Conservation (phyloP, 1,140 invertebrate species). For the Drosophila virilis region DNA sequence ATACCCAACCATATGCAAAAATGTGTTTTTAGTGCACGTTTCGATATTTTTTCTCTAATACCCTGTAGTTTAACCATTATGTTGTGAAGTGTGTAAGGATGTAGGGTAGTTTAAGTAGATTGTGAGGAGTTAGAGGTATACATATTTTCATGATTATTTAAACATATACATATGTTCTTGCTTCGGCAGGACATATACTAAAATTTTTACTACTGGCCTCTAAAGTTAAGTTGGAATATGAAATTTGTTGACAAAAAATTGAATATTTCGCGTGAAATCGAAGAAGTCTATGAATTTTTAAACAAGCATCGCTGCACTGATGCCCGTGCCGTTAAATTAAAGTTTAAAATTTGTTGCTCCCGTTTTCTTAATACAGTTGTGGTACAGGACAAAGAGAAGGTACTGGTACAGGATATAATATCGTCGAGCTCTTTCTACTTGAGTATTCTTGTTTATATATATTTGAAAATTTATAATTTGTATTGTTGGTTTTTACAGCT, state of each 20-base stretch:
- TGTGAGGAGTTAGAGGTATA: too few relatives aligned
- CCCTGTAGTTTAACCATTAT: neutral
- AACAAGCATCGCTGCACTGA: conserved; percentile 99
- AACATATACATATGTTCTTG: too few relatives aligned
- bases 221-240: too few relatives aligned
- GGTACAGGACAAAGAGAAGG: conserved; percentile 98
- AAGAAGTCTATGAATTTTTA: conserved; percentile 99
- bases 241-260: too few relatives aligned
- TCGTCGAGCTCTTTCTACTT: neutral
- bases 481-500: conserved; percentile 27
- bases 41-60: neutral
- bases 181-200: too few relatives aligned
- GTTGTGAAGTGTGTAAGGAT: neutral
- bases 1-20: conserved; percentile 39
- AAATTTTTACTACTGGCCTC: too few relatives aligned
- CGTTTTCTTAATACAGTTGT: conserved; percentile 99
- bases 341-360: conserved; percentile 99
- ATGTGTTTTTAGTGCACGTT: conserved; percentile 24
- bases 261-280: conserved; percentile 96
- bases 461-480: conserved; percentile 1
- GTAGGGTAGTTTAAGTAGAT: too few relatives aligned
- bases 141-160: too few relatives aligned
- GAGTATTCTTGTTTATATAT: neutral
- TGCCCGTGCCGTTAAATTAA: conserved; percentile 94
- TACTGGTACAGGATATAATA: neutral